Percentiles rank a stretch among this genome's conserved stretches.
phyloP scores from a whole-genome alignment of 2,888 invertebrate genomes.

The Folsomia manolachei region DNA sequence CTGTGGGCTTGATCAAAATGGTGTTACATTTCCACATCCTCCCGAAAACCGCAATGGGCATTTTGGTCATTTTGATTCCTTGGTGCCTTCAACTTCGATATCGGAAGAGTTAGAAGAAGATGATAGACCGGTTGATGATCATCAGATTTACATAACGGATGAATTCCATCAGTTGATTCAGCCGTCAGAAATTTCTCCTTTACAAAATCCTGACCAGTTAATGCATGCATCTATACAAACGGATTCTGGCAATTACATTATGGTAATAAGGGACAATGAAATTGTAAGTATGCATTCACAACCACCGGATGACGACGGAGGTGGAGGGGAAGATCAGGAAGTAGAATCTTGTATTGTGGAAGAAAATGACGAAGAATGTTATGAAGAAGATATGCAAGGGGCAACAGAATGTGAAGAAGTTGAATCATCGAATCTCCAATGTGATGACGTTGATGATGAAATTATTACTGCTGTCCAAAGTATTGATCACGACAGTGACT shows the following conservation, averaged over 20 bases:
- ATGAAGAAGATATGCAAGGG: not conserved
- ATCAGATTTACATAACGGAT: not conserved
- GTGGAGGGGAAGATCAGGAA: not conserved
- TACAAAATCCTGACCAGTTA: not conserved
- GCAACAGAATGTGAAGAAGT: not conserved
- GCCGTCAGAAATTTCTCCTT: not conserved
- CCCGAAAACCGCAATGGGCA: not conserved
- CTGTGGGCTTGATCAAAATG: not conserved
- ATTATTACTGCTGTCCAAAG: not conserved
- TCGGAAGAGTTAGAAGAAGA: not conserved
- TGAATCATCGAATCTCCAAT: not conserved
- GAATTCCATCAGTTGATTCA: not conserved
- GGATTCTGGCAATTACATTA: conserved; percentile 27
- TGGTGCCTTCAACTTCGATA: not conserved
- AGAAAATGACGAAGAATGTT: conserved; percentile 3
- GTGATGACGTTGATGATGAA: not conserved
- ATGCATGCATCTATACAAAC: conserved; percentile 18
- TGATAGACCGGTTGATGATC: not conserved
- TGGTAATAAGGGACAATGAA: conserved; percentile 20
- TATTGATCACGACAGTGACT: not conserved
- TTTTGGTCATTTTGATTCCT: not conserved
- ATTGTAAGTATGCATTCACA: conserved; percentile 7
- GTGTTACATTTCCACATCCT: not conserved
- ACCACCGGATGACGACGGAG: conserved; percentile 9
- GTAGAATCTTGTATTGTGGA: not conserved